A percentile compares a stretch with the other conserved stretches of the same genome.
phyloP scores from a whole-genome alignment of 2,797 vertebrate genomes.

The Heterohyrax brucei region DNA sequence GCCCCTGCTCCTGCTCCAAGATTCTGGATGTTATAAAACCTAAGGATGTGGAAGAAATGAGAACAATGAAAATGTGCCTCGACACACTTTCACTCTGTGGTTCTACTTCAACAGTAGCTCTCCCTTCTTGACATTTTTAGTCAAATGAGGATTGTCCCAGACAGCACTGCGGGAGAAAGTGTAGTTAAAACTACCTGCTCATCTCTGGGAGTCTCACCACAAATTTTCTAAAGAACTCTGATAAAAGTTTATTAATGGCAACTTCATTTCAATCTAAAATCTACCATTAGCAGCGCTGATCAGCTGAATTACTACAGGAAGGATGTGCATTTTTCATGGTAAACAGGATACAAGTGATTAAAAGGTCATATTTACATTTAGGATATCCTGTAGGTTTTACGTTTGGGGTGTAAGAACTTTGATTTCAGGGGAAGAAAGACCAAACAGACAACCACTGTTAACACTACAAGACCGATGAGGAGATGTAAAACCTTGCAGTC shows the following conservation, averaged over 20 bases:
- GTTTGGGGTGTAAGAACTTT: conserved; percentile 39
- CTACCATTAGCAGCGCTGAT: not conserved
- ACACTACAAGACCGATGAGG: not conserved
- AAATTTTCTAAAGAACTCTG: not conserved
- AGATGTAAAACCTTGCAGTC: not conserved
- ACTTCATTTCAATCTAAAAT: conserved; percentile 9
- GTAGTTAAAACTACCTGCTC: not conserved
- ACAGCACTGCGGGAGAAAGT: not conserved
- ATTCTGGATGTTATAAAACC: not conserved
- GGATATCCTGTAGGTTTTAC: conserved; percentile 55
- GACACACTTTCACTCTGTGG: not conserved
- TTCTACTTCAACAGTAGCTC: not conserved
- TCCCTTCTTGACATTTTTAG: not conserved
- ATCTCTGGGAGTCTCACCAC: conserved; percentile 18
- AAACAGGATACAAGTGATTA: conserved; percentile 35
- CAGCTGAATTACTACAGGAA: conserved; percentile 5
- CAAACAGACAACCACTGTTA: not conserved
- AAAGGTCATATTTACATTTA: conserved; percentile 57
- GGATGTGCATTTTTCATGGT: conserved; percentile 9
- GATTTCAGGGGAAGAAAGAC: conserved; percentile 55
- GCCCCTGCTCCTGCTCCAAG: not conserved
- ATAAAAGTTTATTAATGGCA: conserved; percentile 5
- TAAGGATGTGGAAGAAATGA: not conserved
- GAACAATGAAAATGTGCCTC: conserved; percentile 16
- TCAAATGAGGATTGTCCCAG: not conserved